Conservation (phyloP, 2,113 vertebrate species). For the Theristicus caerulescens region DNA sequence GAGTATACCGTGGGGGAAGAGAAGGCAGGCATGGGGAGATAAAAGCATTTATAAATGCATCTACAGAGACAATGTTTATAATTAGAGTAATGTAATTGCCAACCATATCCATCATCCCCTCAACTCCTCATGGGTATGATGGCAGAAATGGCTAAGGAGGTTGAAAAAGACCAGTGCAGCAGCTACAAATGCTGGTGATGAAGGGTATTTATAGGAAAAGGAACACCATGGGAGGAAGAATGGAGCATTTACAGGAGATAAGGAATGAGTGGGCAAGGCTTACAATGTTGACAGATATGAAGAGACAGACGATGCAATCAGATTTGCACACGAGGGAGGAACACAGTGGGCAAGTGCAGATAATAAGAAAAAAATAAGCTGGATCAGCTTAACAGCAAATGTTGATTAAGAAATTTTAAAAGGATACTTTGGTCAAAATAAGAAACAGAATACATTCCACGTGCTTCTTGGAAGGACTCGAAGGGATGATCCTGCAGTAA, state of each 20-base stretch:
- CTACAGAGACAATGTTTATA: neutral
- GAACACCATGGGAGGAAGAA: neutral
- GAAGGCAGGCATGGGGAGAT: neutral
- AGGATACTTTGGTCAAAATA: neutral
- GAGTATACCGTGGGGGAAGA: neutral
- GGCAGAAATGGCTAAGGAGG: neutral
- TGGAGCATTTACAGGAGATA: neutral
- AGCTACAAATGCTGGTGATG: neutral
- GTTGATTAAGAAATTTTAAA: neutral
- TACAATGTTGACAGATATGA: neutral
- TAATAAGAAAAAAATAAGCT: neutral
- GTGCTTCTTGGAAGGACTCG: neutral
- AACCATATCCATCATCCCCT: neutral
- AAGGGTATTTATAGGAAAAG: slow-evolving; percentile 8
- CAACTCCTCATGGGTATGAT: neutral
- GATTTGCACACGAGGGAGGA: neutral
- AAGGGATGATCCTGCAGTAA: neutral
- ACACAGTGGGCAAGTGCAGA: neutral
- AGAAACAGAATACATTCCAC: neutral
- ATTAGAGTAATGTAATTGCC: neutral
- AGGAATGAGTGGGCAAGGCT: slow-evolving; percentile 11
- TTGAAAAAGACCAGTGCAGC: neutral
- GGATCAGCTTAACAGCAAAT: neutral
- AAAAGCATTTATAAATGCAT: neutral
- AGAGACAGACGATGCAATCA: neutral